These are phyloP conservation scores for Gobio gobio DNA, from an alignment of 2,113 vertebrate genomes.

Conservation along the genomic window DNA sequence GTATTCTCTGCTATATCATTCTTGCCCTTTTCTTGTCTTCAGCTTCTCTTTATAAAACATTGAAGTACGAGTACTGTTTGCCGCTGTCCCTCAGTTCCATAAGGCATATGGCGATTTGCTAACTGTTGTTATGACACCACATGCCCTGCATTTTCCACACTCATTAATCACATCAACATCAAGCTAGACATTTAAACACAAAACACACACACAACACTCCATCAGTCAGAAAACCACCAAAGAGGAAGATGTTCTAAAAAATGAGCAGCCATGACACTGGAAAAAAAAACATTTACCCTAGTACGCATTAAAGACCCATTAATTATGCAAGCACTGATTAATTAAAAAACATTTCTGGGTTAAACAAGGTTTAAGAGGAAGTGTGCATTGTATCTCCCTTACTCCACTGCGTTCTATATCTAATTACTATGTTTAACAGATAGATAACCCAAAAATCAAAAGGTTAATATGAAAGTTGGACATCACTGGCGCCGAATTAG, in stretches of 20 bases:
- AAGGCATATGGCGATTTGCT: conserved; percentile 32
- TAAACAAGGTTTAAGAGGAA: background rate
- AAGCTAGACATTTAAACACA: background rate
- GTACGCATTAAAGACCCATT: background rate
- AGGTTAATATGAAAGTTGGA: background rate
- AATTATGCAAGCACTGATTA: conserved; percentile 32
- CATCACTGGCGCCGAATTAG: too few relatives aligned
- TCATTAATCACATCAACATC: conserved; percentile 44
- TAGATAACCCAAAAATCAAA: background rate
- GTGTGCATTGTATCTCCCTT: background rate
- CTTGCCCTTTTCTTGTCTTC: conserved; percentile 12
- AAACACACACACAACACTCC: conserved; percentile 7
- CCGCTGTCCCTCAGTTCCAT: background rate
- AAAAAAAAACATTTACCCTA: background rate
- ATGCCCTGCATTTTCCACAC: conserved; percentile 6
- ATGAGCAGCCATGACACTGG: background rate
- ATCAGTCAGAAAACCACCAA: conserved; percentile 33
- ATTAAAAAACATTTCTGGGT: conserved; percentile 1
- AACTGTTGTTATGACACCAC: conserved; percentile 41
- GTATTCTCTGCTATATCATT: background rate
- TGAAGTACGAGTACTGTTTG: background rate
- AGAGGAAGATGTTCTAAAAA: background rate
- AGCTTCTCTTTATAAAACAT: background rate
- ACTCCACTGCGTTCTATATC: background rate
- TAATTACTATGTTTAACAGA: background rate